Percentiles rank a stretch among this genome's conserved stretches.
Conservation (phyloP, 2,797 vertebrate species). For the Eurystomus glaucurus region DNA sequence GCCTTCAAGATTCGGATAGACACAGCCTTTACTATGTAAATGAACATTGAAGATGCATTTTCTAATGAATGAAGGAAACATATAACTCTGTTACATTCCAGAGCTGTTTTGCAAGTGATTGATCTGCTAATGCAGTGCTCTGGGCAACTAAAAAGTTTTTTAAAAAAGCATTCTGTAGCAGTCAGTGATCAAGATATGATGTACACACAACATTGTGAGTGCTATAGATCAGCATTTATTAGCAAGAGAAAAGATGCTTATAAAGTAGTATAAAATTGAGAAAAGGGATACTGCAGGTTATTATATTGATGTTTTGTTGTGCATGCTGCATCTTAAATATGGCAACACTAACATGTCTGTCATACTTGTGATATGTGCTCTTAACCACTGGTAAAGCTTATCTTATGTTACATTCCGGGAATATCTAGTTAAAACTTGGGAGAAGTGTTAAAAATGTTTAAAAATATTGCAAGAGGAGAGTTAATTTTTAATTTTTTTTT, state of each 20-base stretch:
- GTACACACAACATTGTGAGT: neutral
- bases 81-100: neutral
- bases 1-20: neutral
- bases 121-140: neutral
- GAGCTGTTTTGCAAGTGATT: neutral
- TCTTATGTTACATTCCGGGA: neutral
- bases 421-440: neutral
- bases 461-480: neutral
- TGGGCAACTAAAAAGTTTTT: neutral
- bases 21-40: neutral
- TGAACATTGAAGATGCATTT: neutral
- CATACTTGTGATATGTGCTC: constrained; percentile 5
- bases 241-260: neutral
- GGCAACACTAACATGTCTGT: constrained; percentile 52
- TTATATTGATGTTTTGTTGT: constrained; percentile 18
- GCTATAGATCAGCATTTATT: neutral
- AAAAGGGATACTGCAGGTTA: constrained; percentile 77
- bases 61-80: neutral
- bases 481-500: neutral
- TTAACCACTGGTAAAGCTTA: constrained; percentile 44
- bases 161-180: neutral
- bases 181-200: neutral
- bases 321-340: constrained; percentile 31
- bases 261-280: constrained; percentile 1
- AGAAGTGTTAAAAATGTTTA: neutral